These are phyloP conservation scores for Mus pahari DNA, from an alignment of 2,113 vertebrate species.

Conservation along the genomic window DNA sequence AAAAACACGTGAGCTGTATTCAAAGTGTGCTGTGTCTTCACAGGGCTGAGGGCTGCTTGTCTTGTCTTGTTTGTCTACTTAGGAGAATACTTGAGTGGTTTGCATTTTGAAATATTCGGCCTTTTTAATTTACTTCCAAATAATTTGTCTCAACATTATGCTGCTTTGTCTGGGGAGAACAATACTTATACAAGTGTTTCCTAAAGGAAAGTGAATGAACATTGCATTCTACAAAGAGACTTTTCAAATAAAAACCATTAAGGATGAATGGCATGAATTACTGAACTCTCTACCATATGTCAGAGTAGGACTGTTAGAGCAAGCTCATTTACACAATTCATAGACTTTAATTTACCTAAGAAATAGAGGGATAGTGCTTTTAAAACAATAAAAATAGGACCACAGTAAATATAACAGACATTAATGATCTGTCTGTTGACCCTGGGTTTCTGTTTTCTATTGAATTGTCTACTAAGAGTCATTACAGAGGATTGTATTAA, in stretches of 20 bases:
- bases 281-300: conserved; percentile 53
- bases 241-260: conserved; percentile 74
- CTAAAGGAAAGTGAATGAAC: conserved; percentile 73
- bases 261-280: conserved; percentile 59
- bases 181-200: conserved; percentile 62
- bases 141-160: conserved; percentile 66
- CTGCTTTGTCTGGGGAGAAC: conserved; percentile 75
- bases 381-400: conserved; percentile 28
- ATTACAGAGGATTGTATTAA: conserved; percentile 15
- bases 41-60: neutral
- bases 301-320: conserved; percentile 28
- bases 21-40: neutral
- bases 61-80: conserved; percentile 22
- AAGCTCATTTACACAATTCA: conserved; percentile 70
- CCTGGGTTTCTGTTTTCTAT: conserved; percentile 69
- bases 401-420: conserved; percentile 39
- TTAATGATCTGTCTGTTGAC: conserved; percentile 66
- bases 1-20: neutral
- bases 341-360: conserved; percentile 66
- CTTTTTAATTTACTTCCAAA: conserved; percentile 65
- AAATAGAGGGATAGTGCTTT: conserved; percentile 58
- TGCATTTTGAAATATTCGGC: conserved; percentile 61
- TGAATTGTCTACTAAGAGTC: conserved; percentile 61
- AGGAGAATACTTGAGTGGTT: conserved; percentile 47
- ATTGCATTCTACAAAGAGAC: conserved; percentile 57